phyloP scores from a whole-genome alignment of 2,797 vertebrate genomes.

The Botia kubotai region DNA sequence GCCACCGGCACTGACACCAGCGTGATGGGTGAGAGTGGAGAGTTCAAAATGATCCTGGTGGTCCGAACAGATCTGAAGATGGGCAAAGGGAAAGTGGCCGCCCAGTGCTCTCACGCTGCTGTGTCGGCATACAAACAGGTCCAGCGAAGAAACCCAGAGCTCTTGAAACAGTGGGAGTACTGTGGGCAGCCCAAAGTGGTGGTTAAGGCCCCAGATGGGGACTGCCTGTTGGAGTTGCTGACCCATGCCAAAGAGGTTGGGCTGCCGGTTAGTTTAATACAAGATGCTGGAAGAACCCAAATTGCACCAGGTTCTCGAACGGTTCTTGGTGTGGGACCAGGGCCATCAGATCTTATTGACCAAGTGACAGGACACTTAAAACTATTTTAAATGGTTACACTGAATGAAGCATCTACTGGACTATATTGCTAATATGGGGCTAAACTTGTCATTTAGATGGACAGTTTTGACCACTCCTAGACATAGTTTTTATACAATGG shows the following conservation, averaged over 20 bases:
- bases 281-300: slow-evolving; percentile 95
- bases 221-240: slow-evolving; percentile 84
- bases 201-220: slow-evolving; percentile 89
- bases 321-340: slow-evolving; percentile 92
- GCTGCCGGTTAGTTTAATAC: slow-evolving; percentile 90
- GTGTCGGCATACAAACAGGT: slow-evolving; percentile 93
- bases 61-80: slow-evolving; percentile 95
- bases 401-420: not conserved
- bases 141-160: slow-evolving; percentile 84
- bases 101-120: slow-evolving; percentile 94
- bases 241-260: slow-evolving; percentile 84
- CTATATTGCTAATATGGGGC: not conserved
- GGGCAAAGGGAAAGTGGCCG: slow-evolving; percentile 96
- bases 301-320: slow-evolving; percentile 93
- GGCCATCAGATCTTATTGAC: slow-evolving; percentile 87
- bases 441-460: not conserved
- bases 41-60: slow-evolving; percentile 94
- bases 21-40: slow-evolving; percentile 88
- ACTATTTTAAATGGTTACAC: slow-evolving; percentile 79
- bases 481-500: not conserved
- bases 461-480: slow-evolving; percentile 2
- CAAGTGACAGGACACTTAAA: slow-evolving; percentile 91
- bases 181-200: slow-evolving; percentile 97
- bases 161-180: slow-evolving; percentile 94
- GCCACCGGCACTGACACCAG: slow-evolving; percentile 66